Percentiles rank a stretch among this genome's conserved stretches.
These are phyloP conservation scores for Pteropus alecto DNA, from an alignment of 2,113 vertebrate genomes.

Conservation along the genomic window DNA sequence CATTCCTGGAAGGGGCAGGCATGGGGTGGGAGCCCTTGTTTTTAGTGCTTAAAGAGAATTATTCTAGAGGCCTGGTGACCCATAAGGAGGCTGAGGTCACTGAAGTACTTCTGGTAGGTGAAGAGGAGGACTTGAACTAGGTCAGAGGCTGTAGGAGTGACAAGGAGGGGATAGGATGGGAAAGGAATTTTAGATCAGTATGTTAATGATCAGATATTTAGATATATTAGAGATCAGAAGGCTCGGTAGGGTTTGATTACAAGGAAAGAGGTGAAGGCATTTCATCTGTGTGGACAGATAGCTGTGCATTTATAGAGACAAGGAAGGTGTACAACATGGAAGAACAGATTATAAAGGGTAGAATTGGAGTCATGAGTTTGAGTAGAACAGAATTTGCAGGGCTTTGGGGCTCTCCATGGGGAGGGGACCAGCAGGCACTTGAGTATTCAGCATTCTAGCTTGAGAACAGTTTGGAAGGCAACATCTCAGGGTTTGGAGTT, in stretches of 20 bases:
- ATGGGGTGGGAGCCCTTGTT: background rate
- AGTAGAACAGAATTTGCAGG: background rate
- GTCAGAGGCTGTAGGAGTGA: background rate
- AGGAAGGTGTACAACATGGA: background rate
- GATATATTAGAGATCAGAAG: background rate
- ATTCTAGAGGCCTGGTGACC: background rate
- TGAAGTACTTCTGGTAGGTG: background rate
- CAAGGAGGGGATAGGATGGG: background rate
- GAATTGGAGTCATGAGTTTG: background rate
- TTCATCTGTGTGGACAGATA: background rate
- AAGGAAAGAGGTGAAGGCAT: background rate
- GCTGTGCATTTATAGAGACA: background rate
- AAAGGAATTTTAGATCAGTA: background rate
- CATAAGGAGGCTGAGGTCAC: background rate
- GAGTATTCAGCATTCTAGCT: background rate
- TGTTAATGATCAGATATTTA: background rate
- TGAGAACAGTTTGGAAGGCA: constrained; percentile 18
- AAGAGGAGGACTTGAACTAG: background rate
- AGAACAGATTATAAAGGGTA: background rate
- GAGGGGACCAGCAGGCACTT: background rate
- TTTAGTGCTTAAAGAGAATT: background rate
- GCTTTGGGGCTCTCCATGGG: background rate
- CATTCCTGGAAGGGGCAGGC: background rate
- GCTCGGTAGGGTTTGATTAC: background rate
- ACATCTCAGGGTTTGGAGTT: background rate